Base-by-base conservation (phyloP, 2,797 vertebrate genomes). In the Tarsius wallacei region DNA sequence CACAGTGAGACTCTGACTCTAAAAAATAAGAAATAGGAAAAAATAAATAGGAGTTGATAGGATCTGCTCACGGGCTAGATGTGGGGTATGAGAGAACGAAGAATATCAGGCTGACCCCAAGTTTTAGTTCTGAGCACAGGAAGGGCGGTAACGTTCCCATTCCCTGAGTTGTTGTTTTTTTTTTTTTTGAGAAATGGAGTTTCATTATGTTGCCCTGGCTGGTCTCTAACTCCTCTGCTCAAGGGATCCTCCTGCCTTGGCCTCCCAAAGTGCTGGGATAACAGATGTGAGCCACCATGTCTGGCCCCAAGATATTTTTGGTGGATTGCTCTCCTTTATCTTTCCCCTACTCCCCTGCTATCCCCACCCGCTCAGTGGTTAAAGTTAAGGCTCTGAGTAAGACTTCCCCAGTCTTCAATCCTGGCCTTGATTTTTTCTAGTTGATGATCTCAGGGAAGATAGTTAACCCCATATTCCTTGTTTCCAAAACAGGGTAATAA, bases 251-350 rank as follows among this genome's bases (percentile, higher is more conserved):
- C 42, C 42, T 42, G 42, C 42, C 42, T 42, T 42, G 42, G 42
- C 42, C 42, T 42, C 4, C 42, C 42, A 42, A 42, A 42, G 42
- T 42, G 42, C 3, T 42, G 42, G 42, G 42, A 42, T 42, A 42
- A 42, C 42, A 42, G 42, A 6, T 42, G 42, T 42, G 42, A 42
- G 42, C 42, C 42, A 42, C 4, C 42, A 42, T 42, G 42, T 42
- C 42, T 42, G 7, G 42, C 42, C 42, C 19, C 28, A 33, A 66
- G 71, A 26, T 2, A 1, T 93, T 47, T 55, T 26, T 15, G 14
- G 76, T 31, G 31, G 22, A 2, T 59, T 12, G 19, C n/a, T 3
- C 26, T 28, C 55, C 8, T 1, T 1, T 0, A 12, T 33, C 26
- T 47, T 16, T 47, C 22, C 22, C 15, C 22, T 24, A 36, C 51